Percentiles rank a stretch among this genome's conserved stretches.
phyloP scores from a whole-genome alignment of 2,113 vertebrate species.

The Zosterops japonicus region DNA sequence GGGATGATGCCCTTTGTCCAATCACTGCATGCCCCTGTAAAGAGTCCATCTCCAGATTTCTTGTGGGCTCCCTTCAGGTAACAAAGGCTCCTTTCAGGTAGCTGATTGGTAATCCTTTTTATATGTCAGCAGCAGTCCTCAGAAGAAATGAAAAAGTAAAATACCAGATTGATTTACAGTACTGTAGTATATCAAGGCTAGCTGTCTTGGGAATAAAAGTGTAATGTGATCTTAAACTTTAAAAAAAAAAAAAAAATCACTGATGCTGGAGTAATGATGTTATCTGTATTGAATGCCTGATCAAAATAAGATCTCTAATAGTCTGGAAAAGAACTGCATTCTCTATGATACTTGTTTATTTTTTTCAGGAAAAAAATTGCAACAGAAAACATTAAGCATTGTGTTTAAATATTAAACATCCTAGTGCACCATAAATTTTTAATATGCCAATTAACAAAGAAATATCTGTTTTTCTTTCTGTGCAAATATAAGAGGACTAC shows the following conservation, averaged over 20 bases:
- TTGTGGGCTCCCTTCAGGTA: neutral
- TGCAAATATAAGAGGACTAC: conserved; percentile 18
- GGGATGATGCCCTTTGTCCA: neutral
- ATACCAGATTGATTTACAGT: neutral
- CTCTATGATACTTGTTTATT: neutral
- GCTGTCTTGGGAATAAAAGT: neutral
- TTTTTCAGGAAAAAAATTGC: neutral
- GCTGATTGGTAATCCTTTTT: neutral
- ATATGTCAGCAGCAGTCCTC: neutral
- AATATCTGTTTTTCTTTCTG: conserved; percentile 34
- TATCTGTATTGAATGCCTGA: neutral
- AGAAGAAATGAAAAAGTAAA: neutral
- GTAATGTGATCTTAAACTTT: neutral
- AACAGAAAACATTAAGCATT: conserved; percentile 43
- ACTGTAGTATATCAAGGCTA: neutral
- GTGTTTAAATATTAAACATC: conserved; percentile 75
- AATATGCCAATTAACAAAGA: conserved; percentile 62
- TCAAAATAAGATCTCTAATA: neutral
- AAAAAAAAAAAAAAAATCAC: neutral
- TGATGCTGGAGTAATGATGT: conserved; percentile 12
- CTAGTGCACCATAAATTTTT: conserved; percentile 71
- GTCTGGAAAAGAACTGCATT: neutral
- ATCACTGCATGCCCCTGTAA: neutral
- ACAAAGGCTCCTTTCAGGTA: neutral
- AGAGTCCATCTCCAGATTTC: neutral